Base-by-base conservation (phyloP, 2,113 vertebrate genomes). In the Epinephelus lanceolatus region DNA sequence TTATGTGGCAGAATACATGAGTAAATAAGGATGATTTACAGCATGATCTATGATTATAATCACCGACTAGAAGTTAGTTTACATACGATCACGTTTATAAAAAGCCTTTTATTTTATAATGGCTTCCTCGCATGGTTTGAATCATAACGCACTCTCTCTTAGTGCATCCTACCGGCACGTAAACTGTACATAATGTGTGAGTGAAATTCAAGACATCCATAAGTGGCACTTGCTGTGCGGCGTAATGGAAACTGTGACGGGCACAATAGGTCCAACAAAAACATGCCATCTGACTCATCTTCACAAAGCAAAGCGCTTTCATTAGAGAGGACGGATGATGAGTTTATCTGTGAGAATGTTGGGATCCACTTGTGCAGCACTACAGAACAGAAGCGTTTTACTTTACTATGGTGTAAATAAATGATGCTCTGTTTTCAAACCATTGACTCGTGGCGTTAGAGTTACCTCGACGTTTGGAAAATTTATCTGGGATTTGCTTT, bases 201-300 rank as follows among this genome's bases (percentile, higher is more conserved):
- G 27, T 13, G 37, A 14, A 18, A 57, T 27, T 86, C 7, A 18
- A 76, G 65, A 81, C 66, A 56, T 63, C 42, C 73, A 61, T 52
- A 75, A 80, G 69, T 33, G 83, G 51, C 68, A 33, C 79, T 74
- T 27, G 27, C 67, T 30, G 71, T 1, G 25, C 75, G 49, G 80
- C 56, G 66, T 86, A 84, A 88, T 87, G 88, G 84, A 90, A 88
- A 83, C 70, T 76, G 73, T 77, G 79, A 84, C 14, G 47, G 67
- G 59, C 76, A 85, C 90, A 67, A 86, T 25, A 70, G 70, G 21
- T 60, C 37, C 70, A 60, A 70, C 81, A 78, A 37, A 85, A 77
- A 71, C 51, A 13, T 42, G 0, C 49, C 52, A 25, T 76, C 81
- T 84, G 91, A 88, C 79, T 92, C 88, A 86, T 82, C 81, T 59